These are phyloP conservation scores for Diceros bicornis DNA, from an alignment of 2,797 vertebrate genomes.

Conservation along the genomic window DNA sequence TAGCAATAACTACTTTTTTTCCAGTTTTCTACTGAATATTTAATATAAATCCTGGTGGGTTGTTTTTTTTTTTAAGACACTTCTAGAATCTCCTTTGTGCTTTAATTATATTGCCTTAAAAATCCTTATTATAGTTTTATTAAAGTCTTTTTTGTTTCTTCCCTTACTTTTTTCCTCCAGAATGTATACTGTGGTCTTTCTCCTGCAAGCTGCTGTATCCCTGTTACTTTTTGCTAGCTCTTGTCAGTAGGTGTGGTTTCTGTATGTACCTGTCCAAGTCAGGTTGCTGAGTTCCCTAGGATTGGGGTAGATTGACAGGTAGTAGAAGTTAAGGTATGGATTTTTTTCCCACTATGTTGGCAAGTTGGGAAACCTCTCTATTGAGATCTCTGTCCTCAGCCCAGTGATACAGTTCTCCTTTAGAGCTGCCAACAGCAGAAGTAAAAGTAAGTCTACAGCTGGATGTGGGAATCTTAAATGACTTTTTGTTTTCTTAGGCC, in stretches of 20 bases:
- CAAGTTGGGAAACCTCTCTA: background rate
- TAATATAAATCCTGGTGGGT: background rate
- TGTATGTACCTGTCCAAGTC: background rate
- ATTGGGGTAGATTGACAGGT: background rate
- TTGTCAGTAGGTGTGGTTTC: background rate
- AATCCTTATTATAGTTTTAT: background rate
- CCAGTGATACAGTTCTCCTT: background rate
- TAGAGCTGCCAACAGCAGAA: background rate
- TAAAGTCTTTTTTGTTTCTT: background rate
- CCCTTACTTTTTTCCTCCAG: background rate
- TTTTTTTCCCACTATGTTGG: background rate
- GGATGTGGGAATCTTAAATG: background rate
- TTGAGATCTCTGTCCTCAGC: background rate
- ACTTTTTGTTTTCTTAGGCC: background rate
- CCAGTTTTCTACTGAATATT: background rate
- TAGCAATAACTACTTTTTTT: background rate
- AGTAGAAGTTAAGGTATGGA: background rate
- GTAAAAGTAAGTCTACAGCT: background rate
- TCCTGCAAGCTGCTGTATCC: background rate
- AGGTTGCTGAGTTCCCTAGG: background rate
- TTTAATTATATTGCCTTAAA: conserved; percentile 21
- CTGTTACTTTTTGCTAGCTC: background rate
- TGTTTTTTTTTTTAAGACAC: background rate
- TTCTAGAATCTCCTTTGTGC: background rate
- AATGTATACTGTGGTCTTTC: background rate